These are phyloP conservation scores for Procapra przewalskii DNA, from an alignment of 2,113 vertebrate genomes.

Conservation along the genomic window DNA sequence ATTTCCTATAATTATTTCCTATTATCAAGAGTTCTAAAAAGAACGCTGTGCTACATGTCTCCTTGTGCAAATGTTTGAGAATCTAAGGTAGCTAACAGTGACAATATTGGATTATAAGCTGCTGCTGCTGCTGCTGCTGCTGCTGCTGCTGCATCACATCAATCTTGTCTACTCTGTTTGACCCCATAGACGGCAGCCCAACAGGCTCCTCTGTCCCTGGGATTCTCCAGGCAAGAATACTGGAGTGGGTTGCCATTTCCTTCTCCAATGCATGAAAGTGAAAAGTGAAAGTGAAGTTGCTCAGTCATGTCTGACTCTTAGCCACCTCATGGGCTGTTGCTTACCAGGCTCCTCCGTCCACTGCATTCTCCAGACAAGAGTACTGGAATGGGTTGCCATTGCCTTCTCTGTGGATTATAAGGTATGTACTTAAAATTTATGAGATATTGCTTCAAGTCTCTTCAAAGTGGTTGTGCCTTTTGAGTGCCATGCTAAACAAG, in stretches of 20 bases:
- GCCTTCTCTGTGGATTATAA: background rate
- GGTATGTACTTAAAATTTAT: background rate
- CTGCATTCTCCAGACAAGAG: no score
- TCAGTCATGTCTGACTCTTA: rapidly evolving
- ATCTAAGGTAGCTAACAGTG: background rate
- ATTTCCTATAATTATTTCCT: background rate
- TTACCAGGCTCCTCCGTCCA: no score
- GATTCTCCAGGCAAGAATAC: no score
- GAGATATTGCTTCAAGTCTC: background rate
- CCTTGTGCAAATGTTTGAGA: background rate
- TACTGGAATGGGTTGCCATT: no score
- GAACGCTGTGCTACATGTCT: background rate
- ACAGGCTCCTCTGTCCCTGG: no score
- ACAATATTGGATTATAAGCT: background rate
- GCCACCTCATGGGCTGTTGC: no score
- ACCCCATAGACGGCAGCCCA: no score
- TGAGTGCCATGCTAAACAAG: background rate
- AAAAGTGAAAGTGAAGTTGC: no score
- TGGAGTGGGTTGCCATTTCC: no score
- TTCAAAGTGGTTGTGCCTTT: background rate
- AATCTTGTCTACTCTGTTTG: rapidly evolving
- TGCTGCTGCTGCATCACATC: rapidly evolving
- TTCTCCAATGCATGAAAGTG: no score
- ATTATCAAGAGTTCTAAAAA: background rate
- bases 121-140: no score